These are phyloP conservation scores for Hyppa rectilinea DNA, from an alignment of 2,888 invertebrate species.

Conservation along the genomic window DNA sequence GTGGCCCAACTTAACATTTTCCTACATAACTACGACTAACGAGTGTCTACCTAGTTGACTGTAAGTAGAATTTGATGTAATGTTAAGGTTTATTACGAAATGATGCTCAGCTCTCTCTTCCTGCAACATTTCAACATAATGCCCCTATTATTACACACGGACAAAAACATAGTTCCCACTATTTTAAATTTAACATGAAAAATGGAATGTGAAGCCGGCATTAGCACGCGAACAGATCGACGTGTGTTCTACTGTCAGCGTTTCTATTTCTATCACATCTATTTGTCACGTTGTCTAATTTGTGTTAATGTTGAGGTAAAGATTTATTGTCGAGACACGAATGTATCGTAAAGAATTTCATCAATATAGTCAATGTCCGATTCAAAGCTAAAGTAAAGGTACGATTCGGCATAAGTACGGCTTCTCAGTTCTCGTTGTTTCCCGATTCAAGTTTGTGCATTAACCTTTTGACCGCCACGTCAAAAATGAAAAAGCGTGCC, in stretches of 20 bases:
- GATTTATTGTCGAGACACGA: slow-evolving; percentile 79
- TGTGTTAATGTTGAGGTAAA: slow-evolving; percentile 85
- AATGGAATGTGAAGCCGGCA: slow-evolving; percentile 84
- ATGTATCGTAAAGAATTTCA: slow-evolving; percentile 34
- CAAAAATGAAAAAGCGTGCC: too few relatives aligned
- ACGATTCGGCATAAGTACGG: not conserved
- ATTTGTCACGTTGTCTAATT: slow-evolving; percentile 89
- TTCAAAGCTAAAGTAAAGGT: too few relatives aligned
- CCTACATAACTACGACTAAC: slow-evolving; percentile 3
- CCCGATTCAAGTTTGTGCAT: too few relatives aligned
- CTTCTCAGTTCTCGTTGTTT: not conserved
- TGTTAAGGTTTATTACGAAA: slow-evolving; percentile 29
- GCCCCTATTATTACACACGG: slow-evolving; percentile 65
- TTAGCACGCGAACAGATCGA: slow-evolving; percentile 82
- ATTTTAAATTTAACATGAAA: slow-evolving; percentile 88
- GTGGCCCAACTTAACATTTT: slow-evolving; percentile 27
- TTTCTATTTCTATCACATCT: slow-evolving; percentile 84
- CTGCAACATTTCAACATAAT: slow-evolving; percentile 63
- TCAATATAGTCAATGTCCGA: slow-evolving; percentile 33
- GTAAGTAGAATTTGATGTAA: slow-evolving; percentile 33
- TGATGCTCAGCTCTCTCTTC: slow-evolving; percentile 48
- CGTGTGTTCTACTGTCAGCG: slow-evolving; percentile 87
- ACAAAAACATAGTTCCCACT: slow-evolving; percentile 70
- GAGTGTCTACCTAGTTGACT: slow-evolving; percentile 4
- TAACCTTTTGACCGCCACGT: too few relatives aligned